These are phyloP conservation scores for Poeciliopsis infans DNA, from an alignment of 2,797 vertebrate species.

Conservation along the genomic window DNA sequence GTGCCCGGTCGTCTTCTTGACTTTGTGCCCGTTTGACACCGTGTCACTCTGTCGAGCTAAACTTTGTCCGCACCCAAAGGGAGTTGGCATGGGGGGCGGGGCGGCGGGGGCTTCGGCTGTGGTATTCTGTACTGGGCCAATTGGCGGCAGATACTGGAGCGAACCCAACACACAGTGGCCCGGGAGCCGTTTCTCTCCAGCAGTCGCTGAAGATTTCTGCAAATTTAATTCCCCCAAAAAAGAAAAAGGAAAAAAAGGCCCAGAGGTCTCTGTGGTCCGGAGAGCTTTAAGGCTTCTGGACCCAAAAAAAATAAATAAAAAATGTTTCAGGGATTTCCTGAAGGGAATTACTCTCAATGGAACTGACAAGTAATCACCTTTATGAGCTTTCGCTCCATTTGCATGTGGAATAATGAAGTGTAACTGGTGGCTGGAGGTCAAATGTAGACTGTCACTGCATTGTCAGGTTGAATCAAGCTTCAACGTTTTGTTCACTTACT, in stretches of 20 bases:
- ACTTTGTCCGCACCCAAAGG: slow-evolving; percentile 6
- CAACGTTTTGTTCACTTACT: neutral
- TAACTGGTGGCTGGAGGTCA: neutral
- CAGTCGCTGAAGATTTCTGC: slow-evolving; percentile 5
- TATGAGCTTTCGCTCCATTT: neutral
- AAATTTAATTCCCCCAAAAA: slow-evolving; percentile 3
- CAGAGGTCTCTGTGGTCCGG: too few species aligned
- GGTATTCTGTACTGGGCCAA: slow-evolving; percentile 25
- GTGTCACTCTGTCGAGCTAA: slow-evolving; percentile 10
- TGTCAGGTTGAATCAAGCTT: neutral
- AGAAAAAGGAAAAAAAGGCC: neutral
- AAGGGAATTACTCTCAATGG: neutral
- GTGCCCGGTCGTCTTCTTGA: neutral
- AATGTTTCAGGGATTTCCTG: too few species aligned
- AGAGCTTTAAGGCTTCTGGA: neutral
- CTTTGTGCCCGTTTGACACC: slow-evolving; percentile 17
- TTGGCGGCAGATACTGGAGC: slow-evolving; percentile 31
- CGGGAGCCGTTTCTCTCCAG: slow-evolving; percentile 3
- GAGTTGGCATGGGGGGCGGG: neutral
- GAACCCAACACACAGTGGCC: slow-evolving; percentile 22
- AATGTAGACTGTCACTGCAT: neutral
- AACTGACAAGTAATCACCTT: neutral
- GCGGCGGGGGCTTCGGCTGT: slow-evolving; percentile 20
- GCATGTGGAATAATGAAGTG: neutral
- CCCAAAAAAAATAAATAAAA: too few species aligned